Evolutionary conservation across 2,888 invertebrate species (phyloP), one percentile per base, ranked within the genome.

Genomic region (Petrolisthes manimaculis): DNA sequence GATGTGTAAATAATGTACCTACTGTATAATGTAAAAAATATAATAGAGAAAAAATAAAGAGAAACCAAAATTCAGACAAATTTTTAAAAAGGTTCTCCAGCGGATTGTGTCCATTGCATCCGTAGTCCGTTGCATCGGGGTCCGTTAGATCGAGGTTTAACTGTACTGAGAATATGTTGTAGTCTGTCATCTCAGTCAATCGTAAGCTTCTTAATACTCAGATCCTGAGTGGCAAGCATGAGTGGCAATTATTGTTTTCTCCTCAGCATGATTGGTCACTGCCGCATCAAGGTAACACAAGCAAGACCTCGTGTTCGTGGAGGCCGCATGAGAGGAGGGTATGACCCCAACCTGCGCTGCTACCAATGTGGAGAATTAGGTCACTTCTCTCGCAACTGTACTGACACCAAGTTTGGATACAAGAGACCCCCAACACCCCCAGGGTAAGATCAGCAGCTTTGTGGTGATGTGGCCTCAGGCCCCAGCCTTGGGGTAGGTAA

Each of bases 291-390:
- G 74, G 94, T 94, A 53, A 94, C 94, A 0, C 93, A 94, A 92
- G 95, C 95, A 18, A 93, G 94, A 89, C 95, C 94, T 5, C 92
- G 94, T 82, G 89, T 88, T 8, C 94, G 94, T 56, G 92, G 94
- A 81, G 94, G 94, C 21, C 93, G 93, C 18, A 94, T 94, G 5
- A 92, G 94, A 71, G 92, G 94, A 79, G 94, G 94, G 88, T 94
- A 94, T 92, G 94, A 94, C 91, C 94, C 94, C 80, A 94, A 94
- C 91, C 93, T 94, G 93, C 92, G 94, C 69, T 95, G 95, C 92
- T 95, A 95, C 92, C 94, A 94, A 91, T 95, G 95, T 92, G 95
- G 95, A 18, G 94, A 94, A 90, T 93, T 93, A 67, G 95, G 95
- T 12, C 95, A 95, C 92, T 95, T 95, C 92, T 94, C 94, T 85